These are phyloP conservation scores for Lithobates pipiens DNA, from an alignment of 2,797 vertebrate genomes.

Conservation along the genomic window DNA sequence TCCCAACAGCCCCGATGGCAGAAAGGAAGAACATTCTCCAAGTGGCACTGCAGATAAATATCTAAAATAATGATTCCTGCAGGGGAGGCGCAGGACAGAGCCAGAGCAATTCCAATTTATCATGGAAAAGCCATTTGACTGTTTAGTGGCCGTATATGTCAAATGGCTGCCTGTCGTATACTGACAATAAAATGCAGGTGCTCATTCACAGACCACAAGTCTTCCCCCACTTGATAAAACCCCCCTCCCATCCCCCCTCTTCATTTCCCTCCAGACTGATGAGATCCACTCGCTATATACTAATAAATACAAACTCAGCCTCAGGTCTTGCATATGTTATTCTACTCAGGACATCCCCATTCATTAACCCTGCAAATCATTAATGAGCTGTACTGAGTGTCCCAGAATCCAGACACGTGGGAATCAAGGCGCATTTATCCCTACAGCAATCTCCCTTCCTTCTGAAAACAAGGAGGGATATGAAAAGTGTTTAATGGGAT, in stretches of 20 bases:
- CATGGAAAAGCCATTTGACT: background rate
- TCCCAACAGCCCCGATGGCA: background rate
- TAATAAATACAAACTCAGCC: conserved; percentile 29
- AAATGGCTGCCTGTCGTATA: background rate
- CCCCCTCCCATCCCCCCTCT: no score
- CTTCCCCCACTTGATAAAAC: background rate
- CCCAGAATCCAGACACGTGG: conserved; percentile 18
- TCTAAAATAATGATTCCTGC: no score
- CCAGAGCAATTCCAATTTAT: background rate
- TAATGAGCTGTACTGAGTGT: conserved; percentile 17
- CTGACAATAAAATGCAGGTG: background rate
- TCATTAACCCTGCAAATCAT: conserved; percentile 15
- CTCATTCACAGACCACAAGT: background rate
- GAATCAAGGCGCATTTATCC: conserved; percentile 15
- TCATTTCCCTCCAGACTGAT: background rate
- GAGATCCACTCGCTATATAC: background rate
- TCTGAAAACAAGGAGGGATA: background rate
- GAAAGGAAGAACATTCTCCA: background rate
- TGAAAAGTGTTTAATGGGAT: conserved; percentile 20
- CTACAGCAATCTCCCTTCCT: conserved; percentile 6
- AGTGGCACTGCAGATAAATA: no score
- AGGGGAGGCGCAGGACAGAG: no score
- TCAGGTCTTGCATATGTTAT: conserved; percentile 24
- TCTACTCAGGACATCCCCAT: background rate
- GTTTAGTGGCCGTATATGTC: background rate